Evolutionary conservation across 2,797 vertebrate species (phyloP), one percentile per base, ranked within the genome.

Genomic region (Balearica regulorum): DNA sequence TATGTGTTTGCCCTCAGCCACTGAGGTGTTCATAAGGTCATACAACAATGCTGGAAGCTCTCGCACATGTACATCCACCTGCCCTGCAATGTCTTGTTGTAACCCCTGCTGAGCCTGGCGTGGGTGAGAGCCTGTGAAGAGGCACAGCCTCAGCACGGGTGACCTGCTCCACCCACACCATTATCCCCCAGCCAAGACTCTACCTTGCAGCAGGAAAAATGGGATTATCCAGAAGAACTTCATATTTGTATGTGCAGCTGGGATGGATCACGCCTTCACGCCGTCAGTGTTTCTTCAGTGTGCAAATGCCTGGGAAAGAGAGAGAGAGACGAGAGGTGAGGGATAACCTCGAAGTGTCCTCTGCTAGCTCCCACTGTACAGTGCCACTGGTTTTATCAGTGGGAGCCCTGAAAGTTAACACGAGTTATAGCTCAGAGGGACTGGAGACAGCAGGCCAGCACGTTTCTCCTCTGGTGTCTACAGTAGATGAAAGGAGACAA

Each of bases 121-220:
- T 21, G 31, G 39, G 51, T 9, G 29, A 51, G 25, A 60, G 55
- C 22, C 48, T 8, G 13, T 9, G 53, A 41, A 24, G 51, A 83
- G 33, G 28, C 29, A 20, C 33, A 37, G 70, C 17, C 58, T 55
- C 17, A 22, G 55, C 46, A 83, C 0, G 3, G 22, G 26, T 20
- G 35, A 61, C 49, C 68, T 57, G 5, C 54, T 89, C 64, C 35
- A 84, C 68, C 35, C 54, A 64, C 12, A 14, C 25, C 11, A 3
- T 10, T 8, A 10, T 31, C 44, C 53, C 69, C 43, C 33, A 28
- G 43, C 18, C 64, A 93, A 71, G 64, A 71, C 37, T 78, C 81
- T 98, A 99, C 99, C 99, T 96, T 98, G 96, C 57, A 98, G 92
- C 76, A 98, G 68, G n/a, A 98, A 78, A 68, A 97, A 96, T 58